Percentiles rank a stretch among this genome's conserved stretches.
Evolutionary conservation across 2,113 vertebrate species (phyloP).

Genomic region (Hippoglossus stenolepis): DNA sequence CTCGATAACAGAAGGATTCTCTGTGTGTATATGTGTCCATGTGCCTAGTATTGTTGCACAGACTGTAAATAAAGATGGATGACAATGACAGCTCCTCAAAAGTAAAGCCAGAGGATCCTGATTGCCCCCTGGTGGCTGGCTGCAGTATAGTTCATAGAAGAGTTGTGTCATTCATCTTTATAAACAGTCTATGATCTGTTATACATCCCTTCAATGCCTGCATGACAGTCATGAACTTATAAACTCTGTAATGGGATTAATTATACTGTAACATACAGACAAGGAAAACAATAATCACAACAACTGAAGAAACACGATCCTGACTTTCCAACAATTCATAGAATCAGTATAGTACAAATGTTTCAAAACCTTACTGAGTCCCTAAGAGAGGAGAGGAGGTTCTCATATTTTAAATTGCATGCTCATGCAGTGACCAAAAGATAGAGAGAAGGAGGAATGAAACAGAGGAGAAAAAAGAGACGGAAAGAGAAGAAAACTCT

Average conservation of each 20-base stretch:
- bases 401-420: slow-evolving; percentile 32
- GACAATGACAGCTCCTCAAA: no score
- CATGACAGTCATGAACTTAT: neutral
- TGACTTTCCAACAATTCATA: no score
- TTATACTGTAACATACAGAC: no score
- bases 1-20: slow-evolving; percentile 19
- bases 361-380: neutral
- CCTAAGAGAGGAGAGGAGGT: slow-evolving; percentile 44
- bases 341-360: slow-evolving; percentile 7
- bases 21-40: no score
- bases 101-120: no score
- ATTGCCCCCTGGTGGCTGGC: no score
- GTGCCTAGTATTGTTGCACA: no score
- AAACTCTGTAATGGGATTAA: no score
- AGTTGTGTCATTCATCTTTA: neutral
- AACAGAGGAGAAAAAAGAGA: neutral
- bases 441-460: neutral
- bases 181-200: slow-evolving; percentile 1
- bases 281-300: neutral
- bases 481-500: neutral
- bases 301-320: neutral
- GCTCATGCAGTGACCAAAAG: slow-evolving; percentile 34
- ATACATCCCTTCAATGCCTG: neutral
- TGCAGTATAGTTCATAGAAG: neutral
- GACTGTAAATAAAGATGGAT: no score